Base-by-base conservation (phyloP, 2,797 vertebrate genomes). In the Craterocephalus amniculus region DNA sequence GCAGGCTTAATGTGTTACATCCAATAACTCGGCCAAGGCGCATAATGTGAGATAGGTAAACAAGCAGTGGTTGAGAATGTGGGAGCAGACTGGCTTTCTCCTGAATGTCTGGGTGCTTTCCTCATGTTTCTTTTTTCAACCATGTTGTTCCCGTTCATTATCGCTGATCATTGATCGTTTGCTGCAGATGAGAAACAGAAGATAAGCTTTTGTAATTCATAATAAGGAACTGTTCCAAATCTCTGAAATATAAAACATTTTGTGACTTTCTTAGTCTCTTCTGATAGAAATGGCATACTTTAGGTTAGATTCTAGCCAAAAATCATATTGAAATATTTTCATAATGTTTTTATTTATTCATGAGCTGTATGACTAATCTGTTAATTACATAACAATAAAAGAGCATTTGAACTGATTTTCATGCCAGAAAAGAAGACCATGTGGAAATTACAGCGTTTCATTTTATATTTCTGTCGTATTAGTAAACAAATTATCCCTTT, bases 1-100 rank as follows among this genome's bases (percentile, higher is more conserved):
- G 63, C 65, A 2, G 63, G 89, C 80, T 91, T 91, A 92, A 92
- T 92, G 87, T 88, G 89, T 91, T 89, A 90, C 91, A 85, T 83
- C 70, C 81, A 87, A 79, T 86, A 85, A 88, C 83, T 76, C 8
- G 36, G 52, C 56, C 73, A 20, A 1, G 72, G 59, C 32, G 14
- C 72, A 74, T 58, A 64, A 83, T 66, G 86, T 83, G 87, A 83
- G 88, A 87, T 84, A 81, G 79, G 81, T 81, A 92, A 91, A 91
- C 91, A 92, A 72, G 83, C 24, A 2, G 54, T 67, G 87, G 80
- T 84, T 57, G 84, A 68, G 79, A 85, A 84, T 66, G 83, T 75
- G 70, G 76, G 74, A 62, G 79, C 73, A 0, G 70, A 69, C 66
- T 70, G 2, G 13, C 13, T 27, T 78, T 59, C 76, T 79, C 59